Evolutionary conservation across 2,113 vertebrate genomes (phyloP), one percentile per base, ranked within the genome.

Genomic region (Hippocampus guttulatus): DNA sequence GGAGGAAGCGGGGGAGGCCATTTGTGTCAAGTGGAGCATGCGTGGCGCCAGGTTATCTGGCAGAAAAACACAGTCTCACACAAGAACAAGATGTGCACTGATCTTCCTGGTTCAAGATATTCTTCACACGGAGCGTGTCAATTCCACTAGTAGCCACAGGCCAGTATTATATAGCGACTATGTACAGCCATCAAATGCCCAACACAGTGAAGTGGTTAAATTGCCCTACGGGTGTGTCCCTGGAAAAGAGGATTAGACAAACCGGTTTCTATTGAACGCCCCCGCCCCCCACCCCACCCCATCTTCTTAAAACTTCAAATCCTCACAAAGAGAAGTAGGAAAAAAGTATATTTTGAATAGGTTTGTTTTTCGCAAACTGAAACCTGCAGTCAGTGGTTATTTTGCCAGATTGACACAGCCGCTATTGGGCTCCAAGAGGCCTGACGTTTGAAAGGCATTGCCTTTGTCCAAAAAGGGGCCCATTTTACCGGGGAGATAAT

Each of bases 401-500:
- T 23, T 38, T 66, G 61, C 45, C 58, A 69, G 65, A 76, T 40
- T 60, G 43, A 73, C 61, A 79, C 78, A 60, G 41, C 69, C 84
- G 40, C 69, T 70, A 68, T 45, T 18, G 6, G 20, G 69, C 67
- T 77, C 64, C 60, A 43, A 58, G 51, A 75, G 69, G 70, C 69
- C 51, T 80, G 71, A 75, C 65, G 64, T 70, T 40, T 74, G 69
- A 77, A 71, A 73, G 75, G 55, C 71, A 80, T 64, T 64, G 27
- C 79, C 65, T 76, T 68, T 76, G 70, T 84, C 76, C 75, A 75
- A 30, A 63, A 83, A 76, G 33, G 33, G 76, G 77, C 76, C 81
- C 73, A 78, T 84, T 84, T 85, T 73, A 79, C 70, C 62, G 21
- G 71, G 58, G 78, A 85, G 81, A 88, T 88, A 72, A 83, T 62